Conservation (phyloP, 2,797 vertebrate genomes). For the Echeneis naucrates region DNA sequence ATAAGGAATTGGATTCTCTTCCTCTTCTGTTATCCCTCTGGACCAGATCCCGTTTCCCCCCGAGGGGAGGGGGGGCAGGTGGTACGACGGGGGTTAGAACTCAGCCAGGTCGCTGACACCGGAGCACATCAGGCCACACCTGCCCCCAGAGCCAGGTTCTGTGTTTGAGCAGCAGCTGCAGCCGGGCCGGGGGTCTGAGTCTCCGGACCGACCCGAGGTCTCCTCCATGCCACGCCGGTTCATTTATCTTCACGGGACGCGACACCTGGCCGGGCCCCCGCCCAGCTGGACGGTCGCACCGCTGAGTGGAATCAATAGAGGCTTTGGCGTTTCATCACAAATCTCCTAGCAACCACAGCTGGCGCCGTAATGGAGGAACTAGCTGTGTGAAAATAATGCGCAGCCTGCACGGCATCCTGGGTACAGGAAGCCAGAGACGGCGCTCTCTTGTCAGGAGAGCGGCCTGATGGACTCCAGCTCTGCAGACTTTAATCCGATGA, state of each 20-base stretch:
- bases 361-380: conserved; percentile 39
- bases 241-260: conserved; percentile 61
- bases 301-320: conserved; percentile 59
- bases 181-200: conserved; percentile 38
- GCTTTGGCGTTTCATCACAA: conserved; percentile 54
- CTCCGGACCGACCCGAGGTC: conserved; percentile 39
- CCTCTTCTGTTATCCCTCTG: conserved; percentile 78
- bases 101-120: conserved; percentile 66
- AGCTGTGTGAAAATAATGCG: conserved; percentile 52
- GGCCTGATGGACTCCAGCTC: no score
- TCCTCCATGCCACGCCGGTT: conserved; percentile 44
- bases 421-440: conserved; percentile 27
- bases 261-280: conserved; percentile 61
- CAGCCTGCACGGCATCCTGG: conserved; percentile 30
- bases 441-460: no score
- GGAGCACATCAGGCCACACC: conserved; percentile 63
- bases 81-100: conserved; percentile 48
- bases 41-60: conserved; percentile 76
- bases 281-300: conserved; percentile 61
- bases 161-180: conserved; percentile 63
- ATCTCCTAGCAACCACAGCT: conserved; percentile 57
- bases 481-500: no score
- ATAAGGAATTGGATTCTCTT: conserved; percentile 75
- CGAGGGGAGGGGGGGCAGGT: conserved; percentile 27
- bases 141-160: conserved; percentile 41